Evolutionary conservation across 2,888 invertebrate species (phyloP).

Genomic region (Trichogramma evanescens): DNA sequence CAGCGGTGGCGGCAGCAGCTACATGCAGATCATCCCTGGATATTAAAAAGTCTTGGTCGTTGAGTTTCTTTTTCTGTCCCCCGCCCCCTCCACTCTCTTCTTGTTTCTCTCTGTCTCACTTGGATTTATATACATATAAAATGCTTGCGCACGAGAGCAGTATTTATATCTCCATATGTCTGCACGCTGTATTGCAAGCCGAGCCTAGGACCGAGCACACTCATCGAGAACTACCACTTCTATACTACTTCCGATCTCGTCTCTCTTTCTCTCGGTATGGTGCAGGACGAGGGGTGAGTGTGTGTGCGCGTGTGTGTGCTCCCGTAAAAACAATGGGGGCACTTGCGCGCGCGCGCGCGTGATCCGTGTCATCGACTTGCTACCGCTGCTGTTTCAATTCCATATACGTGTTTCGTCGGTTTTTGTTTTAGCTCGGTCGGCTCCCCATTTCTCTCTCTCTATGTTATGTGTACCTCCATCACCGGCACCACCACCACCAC

Average conservation of each 20-base stretch:
- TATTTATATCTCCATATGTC: too few relatives aligned
- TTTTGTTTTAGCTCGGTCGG: conserved; percentile 2
- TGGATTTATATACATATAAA: background rate
- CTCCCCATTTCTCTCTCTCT: background rate
- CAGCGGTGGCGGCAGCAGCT: conserved; percentile 31
- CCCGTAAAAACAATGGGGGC: conserved; percentile 36
- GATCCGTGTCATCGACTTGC: conserved; percentile 36
- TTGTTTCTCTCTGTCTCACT: conserved; percentile 10
- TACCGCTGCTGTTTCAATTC: conserved; percentile 9
- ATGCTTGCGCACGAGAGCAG: too few relatives aligned
- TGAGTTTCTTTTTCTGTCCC: background rate
- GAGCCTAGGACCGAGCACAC: background rate
- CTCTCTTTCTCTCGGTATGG: conserved; percentile 9
- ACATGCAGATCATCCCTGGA: conserved; percentile 46
- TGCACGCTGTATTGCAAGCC: too few relatives aligned
- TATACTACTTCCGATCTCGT: background rate
- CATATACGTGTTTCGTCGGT: conserved; percentile 1
- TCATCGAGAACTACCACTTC: background rate
- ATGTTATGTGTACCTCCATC: background rate
- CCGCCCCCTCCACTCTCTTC: conserved; percentile 9
- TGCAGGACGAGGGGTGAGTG: background rate
- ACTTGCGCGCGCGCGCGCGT: conserved; percentile 25
- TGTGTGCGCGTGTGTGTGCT: conserved; percentile 8
- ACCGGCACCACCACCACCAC: conserved; percentile 2
- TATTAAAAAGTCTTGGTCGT: conserved; percentile 45